Conservation (phyloP, 2,113 vertebrate genomes). For the Hippopotamus amphibius region DNA sequence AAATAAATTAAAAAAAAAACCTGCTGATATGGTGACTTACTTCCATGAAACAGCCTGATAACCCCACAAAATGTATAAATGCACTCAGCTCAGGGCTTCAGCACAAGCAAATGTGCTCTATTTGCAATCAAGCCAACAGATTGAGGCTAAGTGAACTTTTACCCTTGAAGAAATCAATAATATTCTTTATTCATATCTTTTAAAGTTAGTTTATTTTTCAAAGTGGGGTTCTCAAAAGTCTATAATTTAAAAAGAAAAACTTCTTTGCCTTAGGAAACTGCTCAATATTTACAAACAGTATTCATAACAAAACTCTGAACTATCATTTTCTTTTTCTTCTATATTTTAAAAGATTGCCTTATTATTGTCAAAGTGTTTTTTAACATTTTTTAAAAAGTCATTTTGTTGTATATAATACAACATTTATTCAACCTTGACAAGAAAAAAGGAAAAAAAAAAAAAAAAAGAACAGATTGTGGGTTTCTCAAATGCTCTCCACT, state of each 20-base stretch:
- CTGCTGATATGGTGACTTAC: neutral
- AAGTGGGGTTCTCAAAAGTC: neutral
- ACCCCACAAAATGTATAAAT: neutral
- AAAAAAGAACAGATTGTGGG: neutral
- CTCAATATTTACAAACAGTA: neutral
- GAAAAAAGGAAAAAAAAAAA: neutral
- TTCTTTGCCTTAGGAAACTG: neutral
- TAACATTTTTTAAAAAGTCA: neutral
- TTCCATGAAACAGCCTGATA: neutral
- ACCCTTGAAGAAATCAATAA: neutral
- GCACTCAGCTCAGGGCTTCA: neutral
- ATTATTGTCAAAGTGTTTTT: neutral
- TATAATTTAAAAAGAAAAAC: neutral
- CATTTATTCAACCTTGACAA: neutral
- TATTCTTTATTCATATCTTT: neutral
- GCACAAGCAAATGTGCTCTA: neutral
- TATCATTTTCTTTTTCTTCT: neutral
- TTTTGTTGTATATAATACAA: neutral
- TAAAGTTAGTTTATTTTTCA: neutral
- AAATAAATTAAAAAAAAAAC: too few species aligned
- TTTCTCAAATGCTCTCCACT: neutral
- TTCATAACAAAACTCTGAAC: neutral
- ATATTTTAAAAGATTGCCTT: neutral
- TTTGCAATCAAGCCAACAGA: neutral
- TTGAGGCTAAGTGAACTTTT: neutral